These are phyloP conservation scores for Cygnus atratus DNA, from an alignment of 2,113 vertebrate genomes.

Conservation along the genomic window DNA sequence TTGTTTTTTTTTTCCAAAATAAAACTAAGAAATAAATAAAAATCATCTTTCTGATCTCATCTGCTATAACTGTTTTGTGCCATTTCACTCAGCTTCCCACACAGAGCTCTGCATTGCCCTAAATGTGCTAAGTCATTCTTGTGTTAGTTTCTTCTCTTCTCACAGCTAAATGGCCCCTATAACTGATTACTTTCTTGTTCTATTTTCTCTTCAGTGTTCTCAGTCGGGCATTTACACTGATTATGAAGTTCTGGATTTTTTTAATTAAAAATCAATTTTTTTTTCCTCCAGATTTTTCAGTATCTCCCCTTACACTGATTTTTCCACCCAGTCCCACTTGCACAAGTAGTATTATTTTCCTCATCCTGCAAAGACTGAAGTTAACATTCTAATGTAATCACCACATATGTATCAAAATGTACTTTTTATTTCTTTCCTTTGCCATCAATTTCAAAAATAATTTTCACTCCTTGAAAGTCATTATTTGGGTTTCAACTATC, in stretches of 20 bases:
- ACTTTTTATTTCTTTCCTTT: constrained; percentile 4
- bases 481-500: constrained; percentile 14
- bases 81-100: constrained; percentile 44
- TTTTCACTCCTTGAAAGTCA: constrained; percentile 23
- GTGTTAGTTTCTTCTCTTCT: constrained; percentile 11
- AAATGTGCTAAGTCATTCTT: constrained; percentile 31
- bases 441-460: constrained; percentile 19
- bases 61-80: constrained; percentile 1
- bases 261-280: background rate
- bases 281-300: background rate
- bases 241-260: background rate
- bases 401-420: background rate
- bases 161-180: background rate
- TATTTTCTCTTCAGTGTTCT: background rate
- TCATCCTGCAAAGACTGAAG: background rate
- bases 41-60: background rate
- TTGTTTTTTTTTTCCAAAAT: background rate
- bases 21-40: constrained; percentile 2
- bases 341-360: background rate
- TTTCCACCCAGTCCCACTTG: background rate
- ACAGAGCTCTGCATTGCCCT: background rate
- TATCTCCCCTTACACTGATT: background rate
- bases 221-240: background rate
- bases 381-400: background rate
- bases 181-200: background rate